phyloP scores from a whole-genome alignment of 2,888 invertebrate genomes.

The Dryobota labecula region DNA sequence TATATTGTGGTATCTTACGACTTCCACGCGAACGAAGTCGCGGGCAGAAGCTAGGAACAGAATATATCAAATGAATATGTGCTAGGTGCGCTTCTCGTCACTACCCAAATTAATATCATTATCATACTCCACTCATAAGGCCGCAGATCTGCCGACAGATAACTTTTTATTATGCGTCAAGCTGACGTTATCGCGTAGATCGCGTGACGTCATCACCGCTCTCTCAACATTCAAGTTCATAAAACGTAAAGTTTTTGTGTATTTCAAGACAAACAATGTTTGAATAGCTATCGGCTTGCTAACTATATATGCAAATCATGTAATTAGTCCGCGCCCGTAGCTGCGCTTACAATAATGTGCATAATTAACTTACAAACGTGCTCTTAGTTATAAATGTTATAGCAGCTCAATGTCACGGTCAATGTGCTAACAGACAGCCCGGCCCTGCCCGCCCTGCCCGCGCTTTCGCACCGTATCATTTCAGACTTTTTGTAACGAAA shows the following conservation, averaged over 20 bases:
- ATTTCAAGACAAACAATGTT: conserved; percentile 28
- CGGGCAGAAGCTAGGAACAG: no score
- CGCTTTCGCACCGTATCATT: background rate
- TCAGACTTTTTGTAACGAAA: conserved; percentile 14
- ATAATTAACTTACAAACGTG: conserved; percentile 12
- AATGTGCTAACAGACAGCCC: background rate
- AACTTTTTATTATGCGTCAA: conserved; percentile 33
- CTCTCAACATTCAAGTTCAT: conserved; percentile 21
- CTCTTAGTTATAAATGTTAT: background rate
- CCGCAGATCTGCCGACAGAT: conserved; percentile 31
- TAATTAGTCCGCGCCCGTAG: conserved; percentile 49
- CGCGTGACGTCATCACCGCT: conserved; percentile 31
- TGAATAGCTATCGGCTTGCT: conserved; percentile 32
- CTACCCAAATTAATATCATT: background rate
- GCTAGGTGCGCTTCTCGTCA: background rate
- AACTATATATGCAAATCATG: conserved; percentile 53
- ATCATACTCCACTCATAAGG: background rate
- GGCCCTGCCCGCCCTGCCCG: background rate
- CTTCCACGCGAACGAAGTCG: no score
- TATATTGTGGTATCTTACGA: no score
- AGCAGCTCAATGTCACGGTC: conserved; percentile 36
- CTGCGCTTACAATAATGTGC: conserved; percentile 15
- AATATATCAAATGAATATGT: background rate
- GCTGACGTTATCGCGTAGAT: conserved; percentile 22
- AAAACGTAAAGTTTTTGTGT: conserved; percentile 27